phyloP scores from a whole-genome alignment of 1,140 invertebrate species.

The Drosophila yakuba region DNA sequence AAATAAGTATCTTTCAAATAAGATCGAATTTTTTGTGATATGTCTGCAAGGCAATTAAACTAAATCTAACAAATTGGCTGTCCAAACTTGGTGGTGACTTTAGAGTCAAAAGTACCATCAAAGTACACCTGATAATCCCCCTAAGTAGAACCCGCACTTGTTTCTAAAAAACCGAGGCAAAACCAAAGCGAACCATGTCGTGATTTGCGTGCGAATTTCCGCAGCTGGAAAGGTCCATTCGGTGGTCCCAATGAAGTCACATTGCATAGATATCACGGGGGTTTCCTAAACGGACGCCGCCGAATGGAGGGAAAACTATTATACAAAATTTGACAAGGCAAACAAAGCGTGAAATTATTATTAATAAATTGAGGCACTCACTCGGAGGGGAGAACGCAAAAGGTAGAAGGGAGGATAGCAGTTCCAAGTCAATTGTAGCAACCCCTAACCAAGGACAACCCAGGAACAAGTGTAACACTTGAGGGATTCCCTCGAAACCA shows the following conservation, averaged over 20 bases:
- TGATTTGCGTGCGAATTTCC: constrained; percentile 63
- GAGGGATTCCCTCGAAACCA: constrained; percentile 14
- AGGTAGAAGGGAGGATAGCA: constrained; percentile 9
- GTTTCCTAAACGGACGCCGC: constrained; percentile 11
- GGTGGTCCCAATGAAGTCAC: constrained; percentile 52
- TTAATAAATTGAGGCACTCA: constrained; percentile 68
- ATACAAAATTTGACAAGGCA: constrained; percentile 70
- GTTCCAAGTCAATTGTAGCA: constrained; percentile 64
- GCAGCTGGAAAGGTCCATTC: constrained; percentile 48
- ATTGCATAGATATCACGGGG: constrained; percentile 33
- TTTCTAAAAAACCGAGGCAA: constrained; percentile 3
- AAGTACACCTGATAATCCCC: constrained; percentile 70
- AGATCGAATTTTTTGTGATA: too few relatives aligned
- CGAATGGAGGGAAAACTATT: constrained; percentile 42
- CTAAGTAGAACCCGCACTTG: constrained; percentile 55
- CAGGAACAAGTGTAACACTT: constrained; percentile 69
- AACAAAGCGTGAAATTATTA: constrained; percentile 84
- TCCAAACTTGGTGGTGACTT: constrained; percentile 3
- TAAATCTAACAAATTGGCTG: not conserved
- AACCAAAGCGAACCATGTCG: constrained; percentile 33
- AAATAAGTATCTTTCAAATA: too few relatives aligned
- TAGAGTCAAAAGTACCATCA: constrained; percentile 38
- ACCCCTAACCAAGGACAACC: constrained; percentile 36
- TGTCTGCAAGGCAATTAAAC: too few relatives aligned
- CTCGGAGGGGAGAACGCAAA: constrained; percentile 24